Evolutionary conservation across 2,797 vertebrate species (phyloP).

Genomic region (Epinephelus coioides): DNA sequence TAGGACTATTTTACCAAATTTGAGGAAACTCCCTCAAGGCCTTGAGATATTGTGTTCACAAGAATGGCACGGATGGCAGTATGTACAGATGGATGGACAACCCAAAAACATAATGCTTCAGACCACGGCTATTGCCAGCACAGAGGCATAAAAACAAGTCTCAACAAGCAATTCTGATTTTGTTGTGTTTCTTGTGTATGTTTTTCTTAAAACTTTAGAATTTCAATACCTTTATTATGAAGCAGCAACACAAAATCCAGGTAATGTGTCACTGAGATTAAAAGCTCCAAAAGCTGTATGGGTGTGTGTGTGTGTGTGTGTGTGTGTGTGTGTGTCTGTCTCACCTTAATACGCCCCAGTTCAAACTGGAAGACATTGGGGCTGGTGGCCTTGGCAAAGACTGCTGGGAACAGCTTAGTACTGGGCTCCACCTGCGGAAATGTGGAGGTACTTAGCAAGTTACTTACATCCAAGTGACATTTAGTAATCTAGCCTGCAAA

Average conservation of each 20-base stretch:
- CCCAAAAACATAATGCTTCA: no score
- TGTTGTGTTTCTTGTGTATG: no score
- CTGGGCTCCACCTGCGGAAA: constrained; percentile 93
- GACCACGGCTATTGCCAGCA: no score
- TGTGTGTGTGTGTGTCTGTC: background rate
- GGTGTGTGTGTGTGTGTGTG: background rate
- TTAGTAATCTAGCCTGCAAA: no score
- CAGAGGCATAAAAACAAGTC: no score
- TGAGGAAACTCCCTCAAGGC: no score
- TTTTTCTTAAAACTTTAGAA: no score
- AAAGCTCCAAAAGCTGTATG: background rate
- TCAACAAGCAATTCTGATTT: no score
- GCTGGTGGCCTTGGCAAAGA: constrained; percentile 96
- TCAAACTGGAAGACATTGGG: constrained; percentile 97
- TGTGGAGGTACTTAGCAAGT: background rate
- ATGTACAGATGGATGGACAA: no score
- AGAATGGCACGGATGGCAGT: no score
- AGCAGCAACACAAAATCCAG: background rate
- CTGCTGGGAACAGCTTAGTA: constrained; percentile 96
- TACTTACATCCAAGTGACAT: background rate
- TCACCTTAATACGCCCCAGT: constrained; percentile 94
- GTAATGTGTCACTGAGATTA: background rate
- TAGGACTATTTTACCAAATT: no score
- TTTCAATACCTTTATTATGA: background rate
- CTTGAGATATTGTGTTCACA: no score